Base-by-base conservation (phyloP, 2,113 vertebrate species). In the Nesoenas mayeri region DNA sequence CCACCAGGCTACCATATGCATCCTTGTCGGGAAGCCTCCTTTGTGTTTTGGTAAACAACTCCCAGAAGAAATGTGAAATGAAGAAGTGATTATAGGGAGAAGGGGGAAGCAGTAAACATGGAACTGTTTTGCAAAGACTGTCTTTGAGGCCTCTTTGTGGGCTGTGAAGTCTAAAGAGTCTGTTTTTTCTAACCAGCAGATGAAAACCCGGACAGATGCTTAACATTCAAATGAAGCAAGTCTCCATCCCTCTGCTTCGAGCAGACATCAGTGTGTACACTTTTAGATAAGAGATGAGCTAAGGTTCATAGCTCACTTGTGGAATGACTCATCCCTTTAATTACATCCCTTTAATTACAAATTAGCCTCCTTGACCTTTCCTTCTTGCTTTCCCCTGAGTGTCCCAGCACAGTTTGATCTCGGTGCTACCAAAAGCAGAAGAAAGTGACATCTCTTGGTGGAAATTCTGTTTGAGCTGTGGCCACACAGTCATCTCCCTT, bases 321-420 rank as follows among this genome's bases (percentile, higher is more conserved):
- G 57, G 79, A 57, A 94, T 95, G 92, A 95, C 72, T 96, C 95
- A 95, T 95, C 29, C 72, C 57, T 91, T 95, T 95, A 96, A 96
- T 96, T 91, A 57, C 82, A 79, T 61, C 69, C 48, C 77, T 92
- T 96, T 94, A 96, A 96, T 95, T 93, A 61, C 93, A 92, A 96
- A 94, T 96, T 97, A 96, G 88, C 88, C 77, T 95, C 61, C 53
- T 67, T 87, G 95, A 96, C 95, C 95, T 96, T 96, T 95, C 79
- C 61, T 77, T 93, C 67, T 66, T 40, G 32, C 85, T 69, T 91
- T 38, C 75, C 84, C 28, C 65, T 50, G 61, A n/a, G 88, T 84
- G 85, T 5, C 54, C 58, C 2, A 1, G 38, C 34, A 38, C 40
- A 22, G 53, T 48, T 18, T 84, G 88, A 86, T 94, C 75, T 78